Base-by-base conservation (phyloP, 2,888 invertebrate genomes). In the Brassicogethes aeneus region DNA sequence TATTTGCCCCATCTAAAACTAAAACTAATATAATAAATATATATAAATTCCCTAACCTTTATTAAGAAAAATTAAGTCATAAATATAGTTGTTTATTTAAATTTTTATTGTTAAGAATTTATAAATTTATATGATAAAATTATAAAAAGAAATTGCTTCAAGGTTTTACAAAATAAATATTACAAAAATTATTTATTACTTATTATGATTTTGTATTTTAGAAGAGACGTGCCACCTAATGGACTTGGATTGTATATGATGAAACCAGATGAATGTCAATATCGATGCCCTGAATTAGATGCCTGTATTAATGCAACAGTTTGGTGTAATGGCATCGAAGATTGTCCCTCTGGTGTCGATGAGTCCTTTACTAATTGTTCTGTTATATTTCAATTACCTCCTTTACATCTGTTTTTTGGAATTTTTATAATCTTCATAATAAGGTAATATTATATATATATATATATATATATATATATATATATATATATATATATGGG, bases 331-430 rank as follows among this genome's bases (percentile, higher is more conserved):
- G 87, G 86, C 13, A 66, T 77, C 29, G 69, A 75, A 37, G 86
- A 89, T 62, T 89, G 89, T 59, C 88, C 88, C 7, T 80, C 79
- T 2, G 87, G 85, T 0, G 79, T 82, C 50, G 88, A 89, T 66
- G 87, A 88, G 67, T 77, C 87, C 3, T 73, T 87, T 46, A 74
- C 82, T 10, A 84, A 88, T 61, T 89, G 89, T 59, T 87, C 84
- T 37, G 76, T 86, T 40, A 70, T 89, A 33, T 70, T 90, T 47
- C 79, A 84, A 46, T 70, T 88, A 49, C 89, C 89, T 7, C 81
- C 82, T 37, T 76, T 86, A 49, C 84, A 85, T 52, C 75, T 86
- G 15, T 70, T 70, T 44, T 60, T 75, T 17, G 72, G 67, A 2
- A 61, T 64, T 10, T 56, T 73, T 15, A 69, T 66, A 2, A 53